Evolutionary conservation across 2,888 invertebrate species (phyloP).

Genomic region (Hyles lineata): DNA sequence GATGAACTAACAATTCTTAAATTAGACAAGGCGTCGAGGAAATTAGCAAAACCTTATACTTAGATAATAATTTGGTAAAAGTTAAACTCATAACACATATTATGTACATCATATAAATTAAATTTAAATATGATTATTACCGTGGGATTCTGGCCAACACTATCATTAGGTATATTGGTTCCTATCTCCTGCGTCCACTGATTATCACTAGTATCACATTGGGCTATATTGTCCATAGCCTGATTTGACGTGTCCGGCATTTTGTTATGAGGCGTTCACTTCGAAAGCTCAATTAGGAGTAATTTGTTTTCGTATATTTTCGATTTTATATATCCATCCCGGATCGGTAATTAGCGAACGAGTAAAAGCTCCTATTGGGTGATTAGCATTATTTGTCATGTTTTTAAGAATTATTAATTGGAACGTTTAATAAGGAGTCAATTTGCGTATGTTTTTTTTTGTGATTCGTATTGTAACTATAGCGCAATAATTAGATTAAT

Average conservation of each 20-base stretch:
- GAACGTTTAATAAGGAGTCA: slow-evolving; percentile 13
- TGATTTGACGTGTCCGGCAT: slow-evolving; percentile 41
- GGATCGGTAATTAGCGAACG: slow-evolving; percentile 53
- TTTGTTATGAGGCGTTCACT: slow-evolving; percentile 45
- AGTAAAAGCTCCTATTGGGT: slow-evolving; percentile 43
- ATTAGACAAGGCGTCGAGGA: neutral
- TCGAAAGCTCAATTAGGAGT: slow-evolving; percentile 54
- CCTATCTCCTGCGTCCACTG: slow-evolving; percentile 49
- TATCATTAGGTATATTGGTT: slow-evolving; percentile 29
- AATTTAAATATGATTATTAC: slow-evolving; percentile 43
- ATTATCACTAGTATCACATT: slow-evolving; percentile 41
- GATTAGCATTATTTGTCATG: slow-evolving; percentile 45
- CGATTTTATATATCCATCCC: slow-evolving; percentile 59
- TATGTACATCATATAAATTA: no score
- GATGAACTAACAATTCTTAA: neutral
- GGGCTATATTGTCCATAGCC: slow-evolving; percentile 38
- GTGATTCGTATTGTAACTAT: neutral
- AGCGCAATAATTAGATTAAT: neutral
- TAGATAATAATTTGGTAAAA: slow-evolving; percentile 6
- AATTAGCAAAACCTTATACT: neutral
- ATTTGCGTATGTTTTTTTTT: neutral
- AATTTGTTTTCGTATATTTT: slow-evolving; percentile 47
- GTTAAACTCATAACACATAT: slow-evolving; percentile 6
- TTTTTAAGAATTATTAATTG: slow-evolving; percentile 31
- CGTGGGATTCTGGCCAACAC: slow-evolving; percentile 43